Percentiles rank a stretch among this genome's conserved stretches.
phyloP scores from a whole-genome alignment of 2,797 vertebrate species.

The Malurus splendens region DNA sequence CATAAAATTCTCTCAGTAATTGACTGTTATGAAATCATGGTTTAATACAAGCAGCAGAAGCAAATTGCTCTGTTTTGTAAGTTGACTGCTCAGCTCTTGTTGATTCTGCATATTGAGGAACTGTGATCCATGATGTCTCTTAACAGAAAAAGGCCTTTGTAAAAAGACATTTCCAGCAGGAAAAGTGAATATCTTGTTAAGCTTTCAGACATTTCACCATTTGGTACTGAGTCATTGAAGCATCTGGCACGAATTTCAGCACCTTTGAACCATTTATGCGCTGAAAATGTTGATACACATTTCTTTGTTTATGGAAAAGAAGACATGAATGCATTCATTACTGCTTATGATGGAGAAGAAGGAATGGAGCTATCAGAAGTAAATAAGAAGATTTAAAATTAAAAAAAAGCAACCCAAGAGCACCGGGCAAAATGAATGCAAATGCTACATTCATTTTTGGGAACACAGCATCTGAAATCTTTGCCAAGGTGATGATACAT shows the following conservation, averaged over 20 bases:
- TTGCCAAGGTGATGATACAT: background rate
- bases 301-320: background rate
- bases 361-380: background rate
- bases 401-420: background rate
- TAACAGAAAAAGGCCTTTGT: background rate
- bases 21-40: background rate
- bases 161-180: background rate
- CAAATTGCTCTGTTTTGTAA: background rate
- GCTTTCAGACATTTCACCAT: background rate
- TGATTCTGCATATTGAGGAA: background rate
- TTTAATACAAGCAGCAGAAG: background rate
- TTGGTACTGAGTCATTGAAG: slow-evolving; percentile 40
- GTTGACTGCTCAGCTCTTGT: background rate
- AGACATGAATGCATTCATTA: background rate
- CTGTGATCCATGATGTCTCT: background rate
- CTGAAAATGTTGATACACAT: background rate
- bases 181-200: slow-evolving; percentile 7
- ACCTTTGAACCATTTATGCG: slow-evolving; percentile 17
- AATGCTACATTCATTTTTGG: background rate
- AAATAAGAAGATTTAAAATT: background rate
- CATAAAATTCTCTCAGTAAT: background rate
- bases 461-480: background rate
- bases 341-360: background rate
- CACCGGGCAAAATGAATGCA: background rate
- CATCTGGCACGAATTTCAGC: slow-evolving; percentile 30